Evolutionary conservation across 2,797 vertebrate species (phyloP), one percentile per base, ranked within the genome.

Genomic region (Orestias chungarensis): DNA sequence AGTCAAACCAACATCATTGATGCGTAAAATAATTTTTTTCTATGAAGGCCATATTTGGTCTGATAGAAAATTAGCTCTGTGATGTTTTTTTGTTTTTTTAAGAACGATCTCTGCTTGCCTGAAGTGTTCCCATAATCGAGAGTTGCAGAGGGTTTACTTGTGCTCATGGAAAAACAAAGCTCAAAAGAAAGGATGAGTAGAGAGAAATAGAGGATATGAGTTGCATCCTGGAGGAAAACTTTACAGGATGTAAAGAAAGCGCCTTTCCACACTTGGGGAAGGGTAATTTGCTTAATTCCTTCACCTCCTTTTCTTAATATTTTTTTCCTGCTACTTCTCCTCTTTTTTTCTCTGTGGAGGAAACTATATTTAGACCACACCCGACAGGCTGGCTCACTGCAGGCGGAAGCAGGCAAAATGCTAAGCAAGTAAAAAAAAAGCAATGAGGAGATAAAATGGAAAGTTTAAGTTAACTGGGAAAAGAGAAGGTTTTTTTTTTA

Each of bases 1-100:
- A 29, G 66, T 76, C 74, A 17, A 40, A 84, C 83, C 76, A n/a
- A 71, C 35, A 80, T 70, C 35, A 79, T 73, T 12, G 11, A 90
- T 86, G 85, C 85, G 83, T 88, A 83, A 89, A 88, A 87, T 70
- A 70, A 86, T 9, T 46, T 75, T 69, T 64, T 79, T 74, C 69
- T 71, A 52, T 86, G 78, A 92, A 92, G 91, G 90, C 89, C 89
- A 85, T 91, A 82, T 67, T 74, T 38, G 88, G 90, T 91, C 90
- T 79, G 3, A 72, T 88, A 88, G 74, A 86, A 86, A 91, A 81
- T 89, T 91, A 94, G 91, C 91, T 92, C 89, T 90, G 77, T 84
- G 33, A 86, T 93, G 92, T 76, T 88, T 78, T 71, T 59, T 76
- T 42, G 38, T 23, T 50, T 6, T 25, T 12, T 50, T 74, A 86